Evolutionary conservation across 1,140 invertebrate species (phyloP), one percentile per base, ranked within the genome.

Genomic region (Reticulitermes speratus): DNA sequence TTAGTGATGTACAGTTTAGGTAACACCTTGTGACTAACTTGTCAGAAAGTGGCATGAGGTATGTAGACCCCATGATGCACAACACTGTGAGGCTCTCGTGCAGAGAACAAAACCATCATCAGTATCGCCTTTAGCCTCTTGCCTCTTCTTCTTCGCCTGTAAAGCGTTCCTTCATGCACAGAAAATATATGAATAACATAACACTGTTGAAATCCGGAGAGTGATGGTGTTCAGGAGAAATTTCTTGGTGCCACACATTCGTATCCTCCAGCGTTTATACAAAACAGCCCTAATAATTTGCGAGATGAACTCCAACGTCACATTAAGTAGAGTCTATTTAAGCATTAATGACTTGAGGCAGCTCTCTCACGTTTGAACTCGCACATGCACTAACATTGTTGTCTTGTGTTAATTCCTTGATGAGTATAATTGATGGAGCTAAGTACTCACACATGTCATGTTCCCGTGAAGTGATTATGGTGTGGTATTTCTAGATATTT

Each of bases 1-100:
- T 75, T 75, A 75, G 65, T 75, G 65, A 75, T 75, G 65, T 75
- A 30, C 65, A 75, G 65, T 25, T 30, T 12, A 75, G 65, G 65
- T 75, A 75, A 75, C 65, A 30, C 65, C 65, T 12, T 9, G 65
- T 14, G 65, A 75, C 65, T 75, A 14, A n/a, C 44, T 84, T 84
- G 82, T 44, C 82, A 48, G 81, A 32, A 82, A 82, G 81, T 82
- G 82, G 44, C 44, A 23, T 82, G 82, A 38, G 32, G 82, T 82
- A 82, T 82, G 44, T 44, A 19, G 38, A 44, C n/a, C 81, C 19
- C 81, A 44, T 82, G 45, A 48, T 48, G 14, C 45, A 48, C 45
- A 82, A 82, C 81, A 82, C 38, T 12, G 38, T 82, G 2, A 82
- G 82, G 32, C 19, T 19, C 16, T 19, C 82, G 12, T 82, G 82